Base-by-base conservation (phyloP, 2,113 vertebrate species). In the Apaloderma vittatum region DNA sequence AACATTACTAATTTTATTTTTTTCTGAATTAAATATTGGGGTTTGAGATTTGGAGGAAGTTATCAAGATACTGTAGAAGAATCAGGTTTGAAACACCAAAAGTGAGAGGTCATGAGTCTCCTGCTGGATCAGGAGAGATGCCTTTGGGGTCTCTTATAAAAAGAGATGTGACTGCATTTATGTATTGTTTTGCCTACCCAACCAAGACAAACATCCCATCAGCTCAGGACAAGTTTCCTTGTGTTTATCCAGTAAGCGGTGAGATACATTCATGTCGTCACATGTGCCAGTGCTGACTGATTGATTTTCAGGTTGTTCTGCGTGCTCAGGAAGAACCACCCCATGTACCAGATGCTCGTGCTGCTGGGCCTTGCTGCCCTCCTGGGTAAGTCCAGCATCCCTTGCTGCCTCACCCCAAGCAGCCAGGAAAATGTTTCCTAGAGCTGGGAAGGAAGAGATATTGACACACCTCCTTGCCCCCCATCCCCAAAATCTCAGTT, bases 341-440 rank as follows among this genome's bases (percentile, higher is more conserved):
- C 29, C 65, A 97, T 90, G 95, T 23, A 63, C 8, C n/a, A 43
- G 7, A 55, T 24, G 20, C 21, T 84, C 1, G 3, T 89, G 36
- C 67, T 97, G 68, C 83, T 78, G 90, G 94, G 91, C 72, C 81
- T 97, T 4, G 19, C 71, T 29, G 75, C 73, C 77, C 86, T 98
- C 55, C 87, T 96, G 29, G 97, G 95, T 98, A 95, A 97, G 97
- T 95, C 61, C 36, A n/a, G 26, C 2, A 0, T 37, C 55, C 21
- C 30, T 58, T 5, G 0, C 49, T 63, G 34, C 63, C 43, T 70
- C 2, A 0, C 21, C 26, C 70, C 70, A 52, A 45, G 52, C 30
- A 52, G 58, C 30, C 2, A 2, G 19, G 19, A 23, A 62, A 27
- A 29, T 0, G 4, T 0, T 7, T 12, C 32, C 8, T 0, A 0